Conservation (phyloP, 2,113 vertebrate genomes). For the Miniopterus natalensis region DNA sequence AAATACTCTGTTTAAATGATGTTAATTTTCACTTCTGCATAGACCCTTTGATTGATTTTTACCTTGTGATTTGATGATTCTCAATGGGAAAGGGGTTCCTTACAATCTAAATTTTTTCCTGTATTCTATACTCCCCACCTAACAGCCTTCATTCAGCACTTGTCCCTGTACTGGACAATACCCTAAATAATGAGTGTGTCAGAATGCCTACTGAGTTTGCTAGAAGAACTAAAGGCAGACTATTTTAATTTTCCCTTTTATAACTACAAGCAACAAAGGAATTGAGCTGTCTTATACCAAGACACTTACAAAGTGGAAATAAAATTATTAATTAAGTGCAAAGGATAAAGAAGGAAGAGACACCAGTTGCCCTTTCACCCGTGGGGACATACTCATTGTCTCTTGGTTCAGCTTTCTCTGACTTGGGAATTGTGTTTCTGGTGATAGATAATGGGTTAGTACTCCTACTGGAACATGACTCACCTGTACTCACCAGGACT, state of each 20-base stretch:
- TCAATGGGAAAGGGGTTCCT: slow-evolving; percentile 11
- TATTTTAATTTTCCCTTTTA: neutral
- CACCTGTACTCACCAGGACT: slow-evolving; percentile 7
- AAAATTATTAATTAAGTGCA: neutral
- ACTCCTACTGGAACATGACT: slow-evolving; percentile 20
- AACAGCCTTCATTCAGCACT: neutral
- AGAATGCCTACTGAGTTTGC: neutral
- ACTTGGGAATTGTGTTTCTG: slow-evolving; percentile 25
- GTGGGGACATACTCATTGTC: neutral
- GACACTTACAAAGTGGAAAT: neutral
- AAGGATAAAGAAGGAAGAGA: slow-evolving; percentile 10
- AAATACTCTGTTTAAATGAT: slow-evolving; percentile 20
- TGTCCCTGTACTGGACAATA: neutral
- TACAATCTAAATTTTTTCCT: neutral
- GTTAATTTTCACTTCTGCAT: slow-evolving; percentile 37
- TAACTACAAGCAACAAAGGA: neutral
- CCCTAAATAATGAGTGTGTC: slow-evolving; percentile 6
- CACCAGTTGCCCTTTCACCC: neutral
- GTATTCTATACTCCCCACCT: neutral
- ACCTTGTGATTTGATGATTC: slow-evolving; percentile 43
- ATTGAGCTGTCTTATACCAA: neutral
- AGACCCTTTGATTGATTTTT: slow-evolving; percentile 41
- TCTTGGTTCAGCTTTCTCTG: neutral
- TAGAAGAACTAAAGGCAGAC: neutral
- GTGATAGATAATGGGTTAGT: neutral